Percentiles rank a stretch among this genome's conserved stretches.
Evolutionary conservation across 2,113 vertebrate genomes (phyloP).

Genomic region (Prinia subflava): DNA sequence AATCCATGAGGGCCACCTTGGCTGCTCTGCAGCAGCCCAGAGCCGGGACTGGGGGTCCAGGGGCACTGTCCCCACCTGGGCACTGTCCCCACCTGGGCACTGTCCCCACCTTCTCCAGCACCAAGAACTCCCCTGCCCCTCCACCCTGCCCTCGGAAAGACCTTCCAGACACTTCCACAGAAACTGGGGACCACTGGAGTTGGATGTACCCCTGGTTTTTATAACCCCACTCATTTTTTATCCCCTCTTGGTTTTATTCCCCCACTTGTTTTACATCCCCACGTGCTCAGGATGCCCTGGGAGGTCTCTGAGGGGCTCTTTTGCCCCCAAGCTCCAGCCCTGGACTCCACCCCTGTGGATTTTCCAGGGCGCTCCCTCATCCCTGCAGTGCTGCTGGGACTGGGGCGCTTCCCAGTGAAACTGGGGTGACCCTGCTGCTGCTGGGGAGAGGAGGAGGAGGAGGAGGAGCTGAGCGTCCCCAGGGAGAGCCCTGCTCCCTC

Average conservation of each 20-base stretch:
- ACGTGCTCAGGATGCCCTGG: neutral
- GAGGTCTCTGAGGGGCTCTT: neutral
- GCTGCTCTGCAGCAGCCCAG: neutral
- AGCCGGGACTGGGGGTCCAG: neutral
- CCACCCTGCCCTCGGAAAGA: neutral
- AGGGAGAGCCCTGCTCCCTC: neutral
- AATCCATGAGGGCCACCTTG: neutral
- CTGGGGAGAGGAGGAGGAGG: neutral
- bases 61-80: neutral
- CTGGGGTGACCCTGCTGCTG: neutral
- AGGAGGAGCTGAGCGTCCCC: neutral
- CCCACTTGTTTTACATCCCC: neutral
- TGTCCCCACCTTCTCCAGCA: neutral
- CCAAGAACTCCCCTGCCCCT: neutral
- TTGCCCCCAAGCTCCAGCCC: fast-evolving
- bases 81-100: neutral
- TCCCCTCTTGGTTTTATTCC: neutral
- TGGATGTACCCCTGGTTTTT: neutral
- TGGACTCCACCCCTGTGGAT: neutral
- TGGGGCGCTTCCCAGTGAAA: neutral
- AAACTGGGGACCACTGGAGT: neutral
- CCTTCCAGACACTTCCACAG: neutral
- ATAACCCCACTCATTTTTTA: neutral
- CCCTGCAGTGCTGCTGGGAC: neutral
- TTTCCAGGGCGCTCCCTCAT: neutral